Percentiles rank a stretch among this genome's conserved stretches.
Conservation (phyloP, 2,888 invertebrate genomes). For the Volucella bombylans region DNA sequence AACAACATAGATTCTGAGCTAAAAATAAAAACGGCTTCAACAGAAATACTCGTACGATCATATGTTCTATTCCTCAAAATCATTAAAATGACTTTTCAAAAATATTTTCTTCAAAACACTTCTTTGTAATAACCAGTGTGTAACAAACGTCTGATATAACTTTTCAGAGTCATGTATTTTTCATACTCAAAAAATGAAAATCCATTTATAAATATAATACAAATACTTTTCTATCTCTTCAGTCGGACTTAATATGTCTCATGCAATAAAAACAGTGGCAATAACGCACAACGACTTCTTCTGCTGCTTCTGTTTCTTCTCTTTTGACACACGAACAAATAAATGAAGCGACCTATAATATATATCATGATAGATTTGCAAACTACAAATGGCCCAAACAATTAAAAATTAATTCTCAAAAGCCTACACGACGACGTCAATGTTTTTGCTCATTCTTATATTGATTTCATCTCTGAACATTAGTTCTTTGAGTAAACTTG, state of each 20-base stretch:
- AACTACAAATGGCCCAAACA: not conserved
- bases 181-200: not conserved
- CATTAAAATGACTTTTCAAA: conserved; percentile 14
- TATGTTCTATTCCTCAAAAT: not conserved
- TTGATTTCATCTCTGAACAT: not conserved
- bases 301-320: not conserved
- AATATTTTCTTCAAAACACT: conserved; percentile 3
- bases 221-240: too few species aligned
- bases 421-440: too few species aligned
- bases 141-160: not conserved
- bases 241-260: too few species aligned
- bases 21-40: conserved; percentile 31
- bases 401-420: too few species aligned
- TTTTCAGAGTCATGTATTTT: conserved; percentile 15
- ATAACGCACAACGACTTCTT: not conserved
- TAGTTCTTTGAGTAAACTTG: too few species aligned
- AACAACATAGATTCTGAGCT: not conserved
- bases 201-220: too few species aligned
- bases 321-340: conserved; percentile 19
- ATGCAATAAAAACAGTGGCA: too few species aligned
- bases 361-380: not conserved
- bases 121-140: conserved; percentile 7
- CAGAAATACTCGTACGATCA: conserved; percentile 8
- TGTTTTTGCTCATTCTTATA: not conserved
- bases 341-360: conserved; percentile 25